Conservation (phyloP, 2,113 vertebrate species). For the Buteo buteo region DNA sequence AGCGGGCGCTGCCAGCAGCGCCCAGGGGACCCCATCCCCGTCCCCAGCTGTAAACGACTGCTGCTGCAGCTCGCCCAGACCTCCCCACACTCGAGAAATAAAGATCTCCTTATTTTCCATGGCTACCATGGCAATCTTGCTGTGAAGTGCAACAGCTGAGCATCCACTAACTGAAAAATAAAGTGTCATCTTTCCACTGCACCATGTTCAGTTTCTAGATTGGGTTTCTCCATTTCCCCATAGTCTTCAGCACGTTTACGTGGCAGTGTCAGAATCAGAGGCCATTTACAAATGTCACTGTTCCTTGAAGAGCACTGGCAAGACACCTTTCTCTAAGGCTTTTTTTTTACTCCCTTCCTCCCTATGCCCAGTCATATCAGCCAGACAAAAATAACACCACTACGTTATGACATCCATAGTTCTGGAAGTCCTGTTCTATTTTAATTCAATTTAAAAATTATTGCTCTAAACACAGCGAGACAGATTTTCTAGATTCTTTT, state of each 20-base stretch:
- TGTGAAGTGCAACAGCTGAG: background rate
- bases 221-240: background rate
- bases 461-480: background rate
- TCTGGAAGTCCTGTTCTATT: background rate
- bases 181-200: background rate
- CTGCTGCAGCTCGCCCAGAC: background rate
- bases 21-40: background rate
- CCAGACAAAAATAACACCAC: background rate
- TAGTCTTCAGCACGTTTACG: background rate
- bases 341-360: background rate
- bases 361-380: background rate
- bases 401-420: fast-evolving
- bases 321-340: background rate
- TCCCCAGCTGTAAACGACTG: background rate
- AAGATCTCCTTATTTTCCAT: background rate
- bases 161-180: background rate
- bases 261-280: background rate
- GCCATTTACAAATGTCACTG: background rate
- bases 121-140: background rate
- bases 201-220: background rate
- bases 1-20: background rate
- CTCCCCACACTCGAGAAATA: fast-evolving
- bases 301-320: background rate
- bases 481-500: background rate
- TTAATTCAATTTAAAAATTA: background rate